Base-by-base conservation (phyloP, 2,797 vertebrate species). In the Allobates femoralis region DNA sequence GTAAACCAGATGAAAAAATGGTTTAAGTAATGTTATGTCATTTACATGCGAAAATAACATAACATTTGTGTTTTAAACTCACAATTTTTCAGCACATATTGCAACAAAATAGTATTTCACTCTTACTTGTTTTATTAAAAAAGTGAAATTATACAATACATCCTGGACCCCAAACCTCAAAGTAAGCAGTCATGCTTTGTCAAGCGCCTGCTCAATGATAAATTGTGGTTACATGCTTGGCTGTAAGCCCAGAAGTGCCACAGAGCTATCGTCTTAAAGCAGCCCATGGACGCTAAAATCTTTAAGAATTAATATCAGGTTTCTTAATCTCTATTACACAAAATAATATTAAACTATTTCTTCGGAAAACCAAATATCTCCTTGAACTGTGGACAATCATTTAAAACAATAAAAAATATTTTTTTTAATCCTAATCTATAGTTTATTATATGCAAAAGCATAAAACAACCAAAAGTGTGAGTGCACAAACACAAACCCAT, bases 121-220 rank as follows among this genome's bases (percentile, higher is more conserved):
- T 69, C 21, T 32, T 55, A 23, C 6, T 11, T 71, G 28, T 81
- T 82, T n/a, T 5, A 41, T 37, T 32, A 82, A 46, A 81, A 58
- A 69, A 55, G 64, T 82, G 64, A 71, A 71, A 67, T 34, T 71
- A 82, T 56, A 56, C 32, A 58, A 73, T 83, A 55, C 34, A 83
- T 71, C 51, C 81, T 83, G 60, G 30, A 58, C 66, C 81, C 53
- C 32, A 83, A 67, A 83, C 50, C 53, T 73, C 81, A 73, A 83
- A 83, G 67, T 56, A 73, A 83, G 81, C 66, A 83, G 81, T 83
- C 81, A 73, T 83, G 51, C 67, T 73, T 55, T 83, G 67, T 73
- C 81, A 83, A 73, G 53, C 23, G n/a, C 53, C 81, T 58, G 53
- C 81, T 56, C 26, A 32, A 55, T 83, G 67, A 83, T 83, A 83